Conservation (phyloP, 2,113 vertebrate species). For the Chunga burmeisteri region DNA sequence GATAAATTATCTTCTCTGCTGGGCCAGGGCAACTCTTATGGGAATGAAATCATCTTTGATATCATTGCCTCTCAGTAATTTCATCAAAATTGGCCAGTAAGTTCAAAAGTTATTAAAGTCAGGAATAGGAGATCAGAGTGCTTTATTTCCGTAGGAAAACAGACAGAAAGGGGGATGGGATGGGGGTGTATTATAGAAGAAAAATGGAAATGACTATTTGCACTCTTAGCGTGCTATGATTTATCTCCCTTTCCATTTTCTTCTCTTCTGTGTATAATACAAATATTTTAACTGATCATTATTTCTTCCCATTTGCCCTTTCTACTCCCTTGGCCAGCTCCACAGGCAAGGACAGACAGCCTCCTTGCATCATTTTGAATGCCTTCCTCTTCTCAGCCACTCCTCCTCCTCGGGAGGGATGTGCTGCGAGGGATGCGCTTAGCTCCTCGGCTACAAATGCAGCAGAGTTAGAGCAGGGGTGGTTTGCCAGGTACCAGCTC, state of each 20-base stretch:
- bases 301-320: background rate
- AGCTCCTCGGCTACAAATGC: background rate
- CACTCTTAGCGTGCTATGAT: background rate
- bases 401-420: background rate
- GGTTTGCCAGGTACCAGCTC: background rate
- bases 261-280: background rate
- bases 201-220: background rate
- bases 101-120: background rate
- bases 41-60: background rate
- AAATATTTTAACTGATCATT: background rate
- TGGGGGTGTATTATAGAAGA: background rate
- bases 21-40: background rate
- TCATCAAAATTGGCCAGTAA: background rate
- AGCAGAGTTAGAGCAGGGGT: background rate
- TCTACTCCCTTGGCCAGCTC: background rate
- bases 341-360: background rate
- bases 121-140: background rate
- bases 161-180: background rate
- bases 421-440: accelerated
- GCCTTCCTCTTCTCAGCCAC: background rate
- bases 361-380: accelerated
- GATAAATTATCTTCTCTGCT: background rate
- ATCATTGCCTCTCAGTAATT: background rate
- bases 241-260: background rate
- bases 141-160: background rate